These are phyloP conservation scores for Anguilla rostrata DNA, from an alignment of 2,113 vertebrate species.

Conservation along the genomic window DNA sequence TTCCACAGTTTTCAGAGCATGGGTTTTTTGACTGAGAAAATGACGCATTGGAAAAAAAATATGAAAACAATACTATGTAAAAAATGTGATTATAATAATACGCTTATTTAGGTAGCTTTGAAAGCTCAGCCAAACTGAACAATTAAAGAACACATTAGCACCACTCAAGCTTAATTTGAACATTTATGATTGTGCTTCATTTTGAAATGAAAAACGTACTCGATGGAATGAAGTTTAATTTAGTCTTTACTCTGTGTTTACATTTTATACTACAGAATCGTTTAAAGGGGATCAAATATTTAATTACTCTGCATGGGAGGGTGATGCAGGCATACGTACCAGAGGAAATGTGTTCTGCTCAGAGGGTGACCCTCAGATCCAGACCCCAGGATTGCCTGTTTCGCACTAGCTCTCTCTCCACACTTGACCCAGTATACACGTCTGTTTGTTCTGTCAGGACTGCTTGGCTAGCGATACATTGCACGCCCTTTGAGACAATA, in stretches of 20 bases:
- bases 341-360: background rate
- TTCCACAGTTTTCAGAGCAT: background rate
- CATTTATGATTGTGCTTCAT: background rate
- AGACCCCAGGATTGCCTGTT: background rate
- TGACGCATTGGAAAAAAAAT: background rate
- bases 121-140: background rate
- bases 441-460: background rate
- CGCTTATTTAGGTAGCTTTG: background rate
- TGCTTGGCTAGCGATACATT: background rate
- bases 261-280: background rate
- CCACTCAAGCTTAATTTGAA: background rate
- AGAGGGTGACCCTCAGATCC: background rate
- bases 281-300: background rate
- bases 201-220: background rate
- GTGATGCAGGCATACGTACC: background rate
- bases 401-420: background rate
- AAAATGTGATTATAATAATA: background rate
- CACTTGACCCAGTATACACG: background rate
- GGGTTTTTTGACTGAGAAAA: background rate
- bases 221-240: background rate
- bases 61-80: background rate
- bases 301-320: background rate
- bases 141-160: background rate
- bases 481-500: background rate
- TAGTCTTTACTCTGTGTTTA: background rate